phyloP scores from a whole-genome alignment of 2,113 vertebrate species.

The Callithrix jacchus region DNA sequence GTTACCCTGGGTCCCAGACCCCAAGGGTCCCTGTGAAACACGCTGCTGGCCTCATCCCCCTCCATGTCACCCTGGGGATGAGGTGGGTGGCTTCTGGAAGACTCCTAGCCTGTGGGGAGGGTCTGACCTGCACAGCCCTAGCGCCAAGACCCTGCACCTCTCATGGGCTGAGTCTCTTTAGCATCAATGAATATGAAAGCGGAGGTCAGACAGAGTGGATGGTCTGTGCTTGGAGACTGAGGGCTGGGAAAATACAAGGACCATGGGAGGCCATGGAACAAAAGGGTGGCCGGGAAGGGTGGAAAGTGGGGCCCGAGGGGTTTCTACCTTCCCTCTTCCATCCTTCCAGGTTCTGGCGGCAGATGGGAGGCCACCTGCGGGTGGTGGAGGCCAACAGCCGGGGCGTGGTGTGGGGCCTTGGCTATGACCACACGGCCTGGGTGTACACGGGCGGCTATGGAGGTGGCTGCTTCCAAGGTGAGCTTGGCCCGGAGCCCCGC shows the following conservation, averaged over 20 bases:
- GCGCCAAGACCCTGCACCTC: background rate
- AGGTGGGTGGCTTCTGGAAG: background rate
- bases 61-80: background rate
- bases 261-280: fast-evolving
- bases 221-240: fast-evolving
- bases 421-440: constrained; percentile 95
- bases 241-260: background rate
- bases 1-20: background rate
- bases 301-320: fast-evolving
- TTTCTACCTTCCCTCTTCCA: fast-evolving
- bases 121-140: background rate
- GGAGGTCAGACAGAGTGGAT: fast-evolving
- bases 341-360: constrained; percentile 93
- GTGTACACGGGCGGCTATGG: constrained; percentile 93
- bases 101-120: background rate
- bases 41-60: background rate
- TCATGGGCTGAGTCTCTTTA: too few species aligned
- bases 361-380: constrained; percentile 94
- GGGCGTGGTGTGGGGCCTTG: constrained; percentile 96
- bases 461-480: constrained; percentile 95
- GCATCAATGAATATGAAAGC: background rate
- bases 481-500: background rate
- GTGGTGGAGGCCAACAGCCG: constrained; percentile 90
- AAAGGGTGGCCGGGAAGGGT: too few species aligned
- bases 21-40: fast-evolving